Evolutionary conservation across 2,113 vertebrate genomes (phyloP).

Genomic region (Chaenogobius annularis): DNA sequence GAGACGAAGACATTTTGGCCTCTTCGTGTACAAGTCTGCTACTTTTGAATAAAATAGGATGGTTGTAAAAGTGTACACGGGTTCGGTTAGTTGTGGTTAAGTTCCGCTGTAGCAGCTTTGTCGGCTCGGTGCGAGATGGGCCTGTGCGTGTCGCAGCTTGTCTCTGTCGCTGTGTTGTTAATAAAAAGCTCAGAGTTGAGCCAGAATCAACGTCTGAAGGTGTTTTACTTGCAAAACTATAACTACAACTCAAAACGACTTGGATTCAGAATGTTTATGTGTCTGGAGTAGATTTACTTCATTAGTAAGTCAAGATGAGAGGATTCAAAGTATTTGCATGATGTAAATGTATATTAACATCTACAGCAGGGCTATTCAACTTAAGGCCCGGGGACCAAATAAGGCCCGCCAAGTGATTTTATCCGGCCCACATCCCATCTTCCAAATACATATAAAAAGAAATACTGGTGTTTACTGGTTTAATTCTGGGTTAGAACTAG

Average conservation of each 20-base stretch:
- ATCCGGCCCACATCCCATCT: no score
- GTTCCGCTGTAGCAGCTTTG: constrained; percentile 72
- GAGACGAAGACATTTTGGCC: constrained; percentile 9
- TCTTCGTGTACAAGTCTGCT: constrained; percentile 32
- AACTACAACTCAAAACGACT: background rate
- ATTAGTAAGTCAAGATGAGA: background rate
- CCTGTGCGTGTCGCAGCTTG: constrained; percentile 11
- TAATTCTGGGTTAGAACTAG: no score
- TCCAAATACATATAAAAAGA: no score
- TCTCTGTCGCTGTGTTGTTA: background rate
- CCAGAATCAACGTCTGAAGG: constrained; percentile 2
- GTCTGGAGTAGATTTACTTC: background rate
- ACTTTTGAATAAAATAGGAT: constrained; percentile 29
- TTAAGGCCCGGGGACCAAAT: no score
- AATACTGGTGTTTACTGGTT: no score
- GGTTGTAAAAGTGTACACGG: constrained; percentile 26
- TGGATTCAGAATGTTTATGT: background rate
- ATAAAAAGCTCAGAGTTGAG: background rate
- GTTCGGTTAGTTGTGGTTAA: constrained; percentile 66
- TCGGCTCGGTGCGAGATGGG: constrained; percentile 39
- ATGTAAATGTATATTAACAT: no score
- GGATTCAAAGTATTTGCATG: no score
- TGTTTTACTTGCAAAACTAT: background rate
- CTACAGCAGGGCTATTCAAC: no score
- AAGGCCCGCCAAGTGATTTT: no score